phyloP scores from a whole-genome alignment of 1,140 invertebrate species.

The Drosophila trapezifrons region DNA sequence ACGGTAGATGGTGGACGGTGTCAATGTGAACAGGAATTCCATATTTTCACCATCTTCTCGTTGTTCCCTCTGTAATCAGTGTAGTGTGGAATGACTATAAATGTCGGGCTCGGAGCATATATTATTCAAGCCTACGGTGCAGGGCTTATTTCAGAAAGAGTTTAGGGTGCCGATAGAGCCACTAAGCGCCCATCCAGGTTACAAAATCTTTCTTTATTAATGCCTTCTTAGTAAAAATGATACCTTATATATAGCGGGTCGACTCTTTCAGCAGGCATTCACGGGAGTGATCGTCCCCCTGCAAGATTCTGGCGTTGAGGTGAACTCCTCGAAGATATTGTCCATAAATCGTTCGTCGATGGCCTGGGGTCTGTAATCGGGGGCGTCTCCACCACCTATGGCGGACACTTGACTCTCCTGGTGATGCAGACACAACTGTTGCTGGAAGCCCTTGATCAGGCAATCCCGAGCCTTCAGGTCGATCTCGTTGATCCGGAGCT shows the following conservation, averaged over 20 bases:
- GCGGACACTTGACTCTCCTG: not conserved
- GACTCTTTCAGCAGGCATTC: not conserved
- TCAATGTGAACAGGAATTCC: no score
- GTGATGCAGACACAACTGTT: conserved; percentile 19
- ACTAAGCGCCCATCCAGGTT: no score
- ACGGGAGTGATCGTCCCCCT: no score
- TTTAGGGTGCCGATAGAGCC: no score
- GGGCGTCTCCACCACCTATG: not conserved
- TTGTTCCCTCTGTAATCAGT: no score
- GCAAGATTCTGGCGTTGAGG: not conserved
- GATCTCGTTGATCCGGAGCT: conserved; percentile 71
- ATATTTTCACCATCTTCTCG: no score
- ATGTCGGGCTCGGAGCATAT: no score
- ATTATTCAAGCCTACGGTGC: no score
- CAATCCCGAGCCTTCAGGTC: conserved; percentile 64
- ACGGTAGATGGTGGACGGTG: no score
- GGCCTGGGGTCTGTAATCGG: not conserved
- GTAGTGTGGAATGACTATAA: no score
- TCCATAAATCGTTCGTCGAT: conserved; percentile 8
- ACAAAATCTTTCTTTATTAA: conserved; percentile 9
- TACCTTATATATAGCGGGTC: not conserved
- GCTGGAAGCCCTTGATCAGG: conserved; percentile 59
- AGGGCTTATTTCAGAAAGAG: no score
- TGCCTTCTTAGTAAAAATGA: conserved; percentile 7
- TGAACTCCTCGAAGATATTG: not conserved